A percentile compares a stretch with the other conserved stretches of the same genome.
phyloP scores from a whole-genome alignment of 2,113 vertebrate species.

The Eublepharis macularius region DNA sequence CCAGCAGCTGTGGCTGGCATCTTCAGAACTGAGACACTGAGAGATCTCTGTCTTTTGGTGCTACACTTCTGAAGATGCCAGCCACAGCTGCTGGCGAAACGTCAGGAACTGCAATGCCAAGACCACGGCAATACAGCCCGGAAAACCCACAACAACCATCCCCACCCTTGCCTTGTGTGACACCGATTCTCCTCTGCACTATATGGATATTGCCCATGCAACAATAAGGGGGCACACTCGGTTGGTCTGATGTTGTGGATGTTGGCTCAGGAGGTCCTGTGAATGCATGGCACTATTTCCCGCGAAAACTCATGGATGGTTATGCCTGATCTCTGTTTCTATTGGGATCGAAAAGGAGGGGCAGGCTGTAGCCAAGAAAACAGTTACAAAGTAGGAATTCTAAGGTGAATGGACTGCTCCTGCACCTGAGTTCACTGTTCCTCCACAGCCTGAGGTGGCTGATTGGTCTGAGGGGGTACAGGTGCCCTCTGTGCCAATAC shows the following conservation, averaged over 20 bases:
- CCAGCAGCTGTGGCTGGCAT: too few relatives aligned
- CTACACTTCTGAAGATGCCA: too few relatives aligned
- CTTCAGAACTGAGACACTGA: too few relatives aligned
- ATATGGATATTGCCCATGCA: slow-evolving; percentile 95
- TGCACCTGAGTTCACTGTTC: slow-evolving; percentile 85
- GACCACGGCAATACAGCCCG: too few relatives aligned
- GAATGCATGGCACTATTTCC: slow-evolving; percentile 96
- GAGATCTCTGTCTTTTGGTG: too few relatives aligned
- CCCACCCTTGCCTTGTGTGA: slow-evolving; percentile 97
- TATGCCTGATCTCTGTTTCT: slow-evolving; percentile 99
- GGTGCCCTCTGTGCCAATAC: slow-evolving; percentile 95
- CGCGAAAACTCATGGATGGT: slow-evolving; percentile 97
- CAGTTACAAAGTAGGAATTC: slow-evolving; percentile 96
- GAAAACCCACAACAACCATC: too few relatives aligned
- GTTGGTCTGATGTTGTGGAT: slow-evolving; percentile 99
- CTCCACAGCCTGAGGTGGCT: slow-evolving; percentile 88
- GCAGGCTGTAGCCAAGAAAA: slow-evolving; percentile 96
- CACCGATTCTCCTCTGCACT: slow-evolving; percentile 95
- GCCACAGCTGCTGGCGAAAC: too few relatives aligned
- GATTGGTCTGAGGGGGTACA: slow-evolving; percentile 97
- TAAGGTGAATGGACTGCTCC: slow-evolving; percentile 97
- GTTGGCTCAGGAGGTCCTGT: slow-evolving; percentile 93
- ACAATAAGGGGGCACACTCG: slow-evolving; percentile 98
- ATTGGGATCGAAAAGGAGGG: slow-evolving; percentile 99
- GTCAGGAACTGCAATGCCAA: too few relatives aligned